Conservation (phyloP, 1,140 invertebrate species). For the Drosophila sp. region DNA sequence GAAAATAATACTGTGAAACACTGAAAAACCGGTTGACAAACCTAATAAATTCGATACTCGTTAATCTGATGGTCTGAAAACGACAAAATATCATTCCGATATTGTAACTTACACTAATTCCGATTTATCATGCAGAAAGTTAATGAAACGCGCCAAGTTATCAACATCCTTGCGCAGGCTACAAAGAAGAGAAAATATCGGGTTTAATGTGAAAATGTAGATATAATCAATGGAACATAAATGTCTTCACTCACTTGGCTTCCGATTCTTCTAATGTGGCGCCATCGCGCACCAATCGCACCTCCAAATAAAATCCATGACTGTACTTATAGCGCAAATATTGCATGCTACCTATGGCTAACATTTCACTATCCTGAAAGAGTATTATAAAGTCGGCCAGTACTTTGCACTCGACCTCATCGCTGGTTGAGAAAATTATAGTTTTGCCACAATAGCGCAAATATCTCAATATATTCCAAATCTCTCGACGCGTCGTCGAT, state of each 20-base stretch:
- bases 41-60: too few relatives aligned
- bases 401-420: conserved; percentile 98
- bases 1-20: too few relatives aligned
- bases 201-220: too few relatives aligned
- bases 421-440: conserved; percentile 96
- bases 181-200: neutral
- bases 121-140: conserved; percentile 70
- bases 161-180: conserved; percentile 73
- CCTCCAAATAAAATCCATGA: conserved; percentile 72
- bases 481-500: conserved; percentile 62
- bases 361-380: conserved; percentile 91
- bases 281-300: conserved; percentile 68
- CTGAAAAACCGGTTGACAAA: too few relatives aligned
- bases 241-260: conserved; percentile 58
- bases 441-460: conserved; percentile 86
- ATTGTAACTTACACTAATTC: conserved; percentile 61
- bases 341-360: conserved; percentile 88
- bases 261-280: conserved; percentile 53
- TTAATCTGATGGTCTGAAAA: too few relatives aligned
- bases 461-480: conserved; percentile 75
- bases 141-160: conserved; percentile 69
- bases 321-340: conserved; percentile 74
- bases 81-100: neutral
- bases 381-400: conserved; percentile 96
- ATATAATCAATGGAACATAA: neutral